Evolutionary conservation across 1,140 invertebrate species (phyloP).

Genomic region (Brachionus rotundiformis): DNA sequence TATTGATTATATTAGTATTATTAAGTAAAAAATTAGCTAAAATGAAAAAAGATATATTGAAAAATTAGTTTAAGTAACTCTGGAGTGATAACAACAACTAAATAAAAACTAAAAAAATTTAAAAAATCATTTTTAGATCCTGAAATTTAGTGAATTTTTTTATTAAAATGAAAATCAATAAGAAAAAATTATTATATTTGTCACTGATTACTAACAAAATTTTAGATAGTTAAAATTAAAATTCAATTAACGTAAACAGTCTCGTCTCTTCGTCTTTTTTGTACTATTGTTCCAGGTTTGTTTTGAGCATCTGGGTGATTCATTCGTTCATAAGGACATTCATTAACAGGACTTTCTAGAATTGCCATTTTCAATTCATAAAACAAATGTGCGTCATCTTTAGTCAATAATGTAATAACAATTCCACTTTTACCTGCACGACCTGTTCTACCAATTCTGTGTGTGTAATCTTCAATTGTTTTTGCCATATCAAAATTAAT

Average conservation of each 20-base stretch:
- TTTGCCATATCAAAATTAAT: conserved; percentile 99
- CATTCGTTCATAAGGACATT: conserved; percentile 90
- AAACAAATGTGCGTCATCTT: conserved; percentile 90
- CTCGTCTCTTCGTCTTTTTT: conserved; percentile 87
- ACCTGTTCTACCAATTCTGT: conserved; percentile 97
- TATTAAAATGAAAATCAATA: too few species aligned
- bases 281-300: conserved; percentile 89
- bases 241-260: conserved; percentile 64
- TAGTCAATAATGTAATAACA: conserved; percentile 92
- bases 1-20: too few species aligned
- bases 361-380: conserved; percentile 95
- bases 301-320: conserved; percentile 98
- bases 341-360: conserved; percentile 83
- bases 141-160: too few species aligned
- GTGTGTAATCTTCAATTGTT: conserved; percentile 97
- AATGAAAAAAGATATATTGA: too few species aligned
- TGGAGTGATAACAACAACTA: too few species aligned
- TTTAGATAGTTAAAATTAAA: too few species aligned
- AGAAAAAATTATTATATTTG: too few species aligned
- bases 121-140: too few species aligned
- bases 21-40: too few species aligned
- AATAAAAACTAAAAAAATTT: too few species aligned
- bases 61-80: too few species aligned
- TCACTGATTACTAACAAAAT: too few species aligned
- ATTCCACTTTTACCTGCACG: conserved; percentile 95